phyloP scores from a whole-genome alignment of 2,797 vertebrate genomes.

The Lepilemur ruficaudatus region DNA sequence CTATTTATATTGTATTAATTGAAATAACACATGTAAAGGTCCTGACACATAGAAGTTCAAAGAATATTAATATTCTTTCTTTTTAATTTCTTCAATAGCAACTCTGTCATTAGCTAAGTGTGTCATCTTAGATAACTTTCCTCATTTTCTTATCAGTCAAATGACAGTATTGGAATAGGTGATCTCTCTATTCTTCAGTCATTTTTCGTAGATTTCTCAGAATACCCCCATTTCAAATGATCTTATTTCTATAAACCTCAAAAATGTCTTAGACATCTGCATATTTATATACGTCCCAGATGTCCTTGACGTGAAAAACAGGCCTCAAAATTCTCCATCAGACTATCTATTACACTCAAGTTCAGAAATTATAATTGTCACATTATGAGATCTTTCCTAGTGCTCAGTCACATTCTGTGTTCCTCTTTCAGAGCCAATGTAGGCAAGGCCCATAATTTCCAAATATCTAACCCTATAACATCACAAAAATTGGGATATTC shows the following conservation, averaged over 20 bases:
- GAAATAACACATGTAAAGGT: background rate
- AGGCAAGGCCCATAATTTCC: background rate
- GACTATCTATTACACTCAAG: background rate
- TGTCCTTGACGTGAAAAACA: conserved; percentile 2
- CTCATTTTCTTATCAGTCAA: conserved; percentile 18
- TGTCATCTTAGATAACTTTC: conserved; percentile 4
- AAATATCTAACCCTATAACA: background rate
- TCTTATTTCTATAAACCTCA: background rate
- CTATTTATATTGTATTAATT: background rate
- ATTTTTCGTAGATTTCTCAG: conserved; percentile 26
- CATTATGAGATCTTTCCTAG: background rate
- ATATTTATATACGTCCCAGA: background rate
- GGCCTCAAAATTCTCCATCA: background rate
- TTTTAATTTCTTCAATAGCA: background rate
- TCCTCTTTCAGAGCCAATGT: background rate
- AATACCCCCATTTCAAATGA: conserved; percentile 9
- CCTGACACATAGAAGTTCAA: background rate
- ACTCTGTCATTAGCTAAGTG: background rate
- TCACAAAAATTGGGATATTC: conserved; percentile 9
- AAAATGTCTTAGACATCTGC: background rate
- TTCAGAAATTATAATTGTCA: conserved; percentile 41
- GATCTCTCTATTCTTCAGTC: background rate
- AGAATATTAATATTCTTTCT: conserved; percentile 29
- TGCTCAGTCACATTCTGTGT: background rate
- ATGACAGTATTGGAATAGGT: background rate